Percentiles rank a stretch among this genome's conserved stretches.
phyloP scores from a whole-genome alignment of 1,140 invertebrate genomes.

The Euschistus heros region DNA sequence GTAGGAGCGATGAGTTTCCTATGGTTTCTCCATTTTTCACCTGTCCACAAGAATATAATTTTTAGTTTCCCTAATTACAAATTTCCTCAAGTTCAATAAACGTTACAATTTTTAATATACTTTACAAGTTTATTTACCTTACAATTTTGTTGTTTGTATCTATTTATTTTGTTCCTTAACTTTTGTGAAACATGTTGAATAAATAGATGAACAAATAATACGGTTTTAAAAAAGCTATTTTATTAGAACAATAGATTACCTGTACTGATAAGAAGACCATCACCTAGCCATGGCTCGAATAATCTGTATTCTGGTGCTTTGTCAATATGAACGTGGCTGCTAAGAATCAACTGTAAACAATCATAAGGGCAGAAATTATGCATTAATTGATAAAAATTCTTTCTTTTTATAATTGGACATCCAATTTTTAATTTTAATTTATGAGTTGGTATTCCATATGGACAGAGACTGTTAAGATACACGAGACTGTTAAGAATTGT shows the following conservation, averaged over 20 bases:
- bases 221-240: not conserved
- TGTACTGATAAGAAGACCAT: conserved; percentile 59
- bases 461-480: too few relatives aligned
- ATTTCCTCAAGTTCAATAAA: not conserved
- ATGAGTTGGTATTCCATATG: too few relatives aligned
- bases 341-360: conserved; percentile 28
- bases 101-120: not conserved
- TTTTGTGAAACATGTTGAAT: not conserved
- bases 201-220: not conserved
- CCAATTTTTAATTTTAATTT: too few relatives aligned
- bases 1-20: conserved; percentile 86
- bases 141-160: not conserved
- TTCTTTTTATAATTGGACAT: too few relatives aligned
- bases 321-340: conserved; percentile 45
- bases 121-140: not conserved
- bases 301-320: conserved; percentile 61
- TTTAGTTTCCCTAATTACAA: too few relatives aligned
- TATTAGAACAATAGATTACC: conserved; percentile 42
- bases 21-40: conserved; percentile 72
- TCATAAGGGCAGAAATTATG: too few relatives aligned
- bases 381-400: too few relatives aligned
- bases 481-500: too few relatives aligned
- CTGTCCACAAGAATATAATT: conserved; percentile 30
- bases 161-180: not conserved
- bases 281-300: conserved; percentile 62